A percentile compares a stretch with the other conserved stretches of the same genome.
These are phyloP conservation scores for human DNA, from an alignment of 2,113 vertebrate genomes.

Conservation along the genomic window GRCh38 chr5:74642501-74643000, in stretches of 20 bases:
- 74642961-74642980: background rate
- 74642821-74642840: background rate
- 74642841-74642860: background rate
- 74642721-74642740: background rate
- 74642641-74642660: background rate
- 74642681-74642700: background rate
- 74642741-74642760: background rate
- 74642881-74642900: background rate
- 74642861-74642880: background rate
- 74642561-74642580: background rate
- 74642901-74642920: background rate
- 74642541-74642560: too few relatives aligned
- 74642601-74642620: background rate
- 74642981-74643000: background rate
- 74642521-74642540: too few relatives aligned
- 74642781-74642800: background rate
- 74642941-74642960: slow-evolving; percentile 31
- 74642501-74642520: background rate
- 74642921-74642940: background rate
- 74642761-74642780: background rate
- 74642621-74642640: background rate
- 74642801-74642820: background rate
- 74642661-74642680: background rate
- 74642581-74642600: background rate
- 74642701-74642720: background rate